Percentiles rank a stretch among this genome's conserved stretches.
Conservation (phyloP, 2,888 invertebrate genomes). For the Polyploca ridens region DNA sequence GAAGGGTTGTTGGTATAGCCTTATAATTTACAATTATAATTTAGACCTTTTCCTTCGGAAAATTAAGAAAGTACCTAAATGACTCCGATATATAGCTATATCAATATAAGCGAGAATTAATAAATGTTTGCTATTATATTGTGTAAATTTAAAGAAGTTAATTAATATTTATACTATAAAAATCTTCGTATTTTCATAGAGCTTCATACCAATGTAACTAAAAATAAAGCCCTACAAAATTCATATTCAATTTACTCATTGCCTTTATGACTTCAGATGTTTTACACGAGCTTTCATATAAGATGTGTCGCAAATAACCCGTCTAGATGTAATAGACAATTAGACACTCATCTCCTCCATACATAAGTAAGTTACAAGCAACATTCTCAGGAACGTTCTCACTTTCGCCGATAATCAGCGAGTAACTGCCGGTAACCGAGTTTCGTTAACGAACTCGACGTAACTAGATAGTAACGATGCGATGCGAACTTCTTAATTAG, state of each 20-base stretch:
- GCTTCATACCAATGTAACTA: no score
- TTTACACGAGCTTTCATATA: neutral
- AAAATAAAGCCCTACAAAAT: neutral
- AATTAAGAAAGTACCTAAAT: neutral
- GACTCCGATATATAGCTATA: neutral
- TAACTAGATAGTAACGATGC: constrained; percentile 73
- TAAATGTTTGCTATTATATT: neutral
- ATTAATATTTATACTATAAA: no score
- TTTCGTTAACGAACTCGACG: constrained; percentile 74
- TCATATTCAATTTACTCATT: neutral
- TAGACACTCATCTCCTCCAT: neutral
- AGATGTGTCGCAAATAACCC: neutral
- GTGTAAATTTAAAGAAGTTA: no score
- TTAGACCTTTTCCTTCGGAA: neutral
- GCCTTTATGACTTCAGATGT: neutral
- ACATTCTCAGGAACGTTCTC: constrained; percentile 46
- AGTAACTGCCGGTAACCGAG: constrained; percentile 66
- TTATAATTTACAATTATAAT: neutral
- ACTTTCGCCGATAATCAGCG: constrained; percentile 72
- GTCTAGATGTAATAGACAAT: constrained; percentile 11
- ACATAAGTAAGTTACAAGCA: constrained; percentile 11
- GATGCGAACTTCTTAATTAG: constrained; percentile 72
- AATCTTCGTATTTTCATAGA: no score
- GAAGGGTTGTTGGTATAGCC: neutral
- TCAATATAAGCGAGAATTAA: neutral